Evolutionary conservation across 2,888 invertebrate genomes (phyloP), one percentile per base, ranked within the genome.

Genomic region (Ganaspis brasiliensis): DNA sequence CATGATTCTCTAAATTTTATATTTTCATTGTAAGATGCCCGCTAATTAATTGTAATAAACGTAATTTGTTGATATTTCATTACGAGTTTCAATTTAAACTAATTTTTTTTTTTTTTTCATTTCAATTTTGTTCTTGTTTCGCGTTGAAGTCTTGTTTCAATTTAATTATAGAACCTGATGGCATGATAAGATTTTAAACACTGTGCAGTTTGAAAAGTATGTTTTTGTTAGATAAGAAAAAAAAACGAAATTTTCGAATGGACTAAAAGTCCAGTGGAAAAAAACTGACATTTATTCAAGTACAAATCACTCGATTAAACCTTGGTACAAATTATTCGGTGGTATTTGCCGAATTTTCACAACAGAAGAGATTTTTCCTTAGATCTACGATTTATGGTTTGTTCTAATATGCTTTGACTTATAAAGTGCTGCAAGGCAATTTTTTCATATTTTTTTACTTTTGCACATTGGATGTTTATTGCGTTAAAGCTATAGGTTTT

Each of bases 1-100:
- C 78, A 80, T 76, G 83, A 83, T 85, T 84, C 81, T 85, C 82
- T 84, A 85, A 85, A 85, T 86, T 87, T 88, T 88, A 85, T 88
- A 87, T 84, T 79, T 83, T 83, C 86, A 86, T 82, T 88, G 86
- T 88, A 85, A 84, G 86, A 85, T 84, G 77, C 82, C 67, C 67
- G 24, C 40, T 67, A 40, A 35, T 63, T 63, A 63, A 19, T 67
- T 67, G 45, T 84, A 86, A 87, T 86, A 86, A 87, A 85, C 78
- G 81, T 74, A 84, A 85, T 77, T 81, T 84, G 86, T 84, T 87
- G 79, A 83, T 83, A 85, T 82, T 85, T 81, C 57, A 83, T 81
- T 73, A 78, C 72, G 79, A 79, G 63, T 83, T 85, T 79, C 77
- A 79, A 81, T 83, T 79, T 12, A 24, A 67, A n/a, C 8, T 49